A percentile compares a stretch with the other conserved stretches of the same genome.
Conservation (phyloP, 2,888 invertebrate genomes). For the Mythimna pallens region DNA sequence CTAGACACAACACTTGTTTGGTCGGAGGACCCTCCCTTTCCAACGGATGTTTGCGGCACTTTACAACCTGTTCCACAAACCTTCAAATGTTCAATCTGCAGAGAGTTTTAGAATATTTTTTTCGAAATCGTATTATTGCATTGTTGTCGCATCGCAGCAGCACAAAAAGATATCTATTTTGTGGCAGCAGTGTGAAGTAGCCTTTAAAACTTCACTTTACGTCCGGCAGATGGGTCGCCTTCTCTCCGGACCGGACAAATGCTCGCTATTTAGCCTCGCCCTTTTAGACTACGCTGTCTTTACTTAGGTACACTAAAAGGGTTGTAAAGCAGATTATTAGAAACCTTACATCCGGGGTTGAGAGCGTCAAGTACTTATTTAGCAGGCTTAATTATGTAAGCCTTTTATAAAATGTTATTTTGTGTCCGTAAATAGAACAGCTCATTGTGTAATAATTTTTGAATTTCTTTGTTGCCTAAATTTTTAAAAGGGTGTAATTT, state of each 20-base stretch:
- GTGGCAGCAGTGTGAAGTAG: slow-evolving; percentile 16
- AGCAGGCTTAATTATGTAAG: slow-evolving; percentile 5
- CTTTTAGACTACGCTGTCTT: slow-evolving; percentile 66
- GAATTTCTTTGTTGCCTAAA: background rate
- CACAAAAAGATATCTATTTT: no score
- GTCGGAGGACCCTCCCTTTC: no score
- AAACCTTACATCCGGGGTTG: slow-evolving; percentile 25
- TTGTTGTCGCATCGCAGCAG: background rate
- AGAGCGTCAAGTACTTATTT: slow-evolving; percentile 30
- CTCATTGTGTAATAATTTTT: background rate
- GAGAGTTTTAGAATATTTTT: no score
- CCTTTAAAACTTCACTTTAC: slow-evolving; percentile 69
- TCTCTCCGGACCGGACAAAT: slow-evolving; percentile 71
- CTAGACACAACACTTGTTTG: no score
- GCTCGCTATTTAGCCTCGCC: slow-evolving; percentile 69
- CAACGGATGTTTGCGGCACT: no score
- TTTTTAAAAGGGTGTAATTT: background rate
- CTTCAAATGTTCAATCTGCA: no score
- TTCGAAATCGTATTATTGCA: no score
- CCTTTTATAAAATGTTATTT: slow-evolving; percentile 16
- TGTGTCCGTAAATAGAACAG: background rate
- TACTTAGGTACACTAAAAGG: slow-evolving; percentile 66
- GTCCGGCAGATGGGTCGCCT: slow-evolving; percentile 65
- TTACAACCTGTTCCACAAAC: no score
- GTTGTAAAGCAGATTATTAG: slow-evolving; percentile 28